A percentile compares a stretch with the other conserved stretches of the same genome.
Conservation (phyloP, 2,797 vertebrate species). For the Falco berigora region DNA sequence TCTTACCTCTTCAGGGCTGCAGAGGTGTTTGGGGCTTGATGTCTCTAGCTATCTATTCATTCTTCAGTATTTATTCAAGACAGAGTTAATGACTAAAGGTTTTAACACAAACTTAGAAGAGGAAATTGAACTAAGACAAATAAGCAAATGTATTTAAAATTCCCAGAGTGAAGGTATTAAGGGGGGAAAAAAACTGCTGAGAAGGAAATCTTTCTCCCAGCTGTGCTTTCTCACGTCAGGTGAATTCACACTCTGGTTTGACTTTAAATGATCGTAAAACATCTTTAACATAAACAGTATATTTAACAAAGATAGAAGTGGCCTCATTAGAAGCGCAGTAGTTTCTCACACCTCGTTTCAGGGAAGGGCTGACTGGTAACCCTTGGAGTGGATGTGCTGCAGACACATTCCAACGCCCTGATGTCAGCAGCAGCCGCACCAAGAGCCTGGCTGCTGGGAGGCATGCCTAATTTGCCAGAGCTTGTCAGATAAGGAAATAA, state of each 20-base stretch:
- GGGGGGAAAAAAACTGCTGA: neutral
- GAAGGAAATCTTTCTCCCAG: constrained; percentile 6
- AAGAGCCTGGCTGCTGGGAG: neutral
- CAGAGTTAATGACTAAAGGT: neutral
- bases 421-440: neutral
- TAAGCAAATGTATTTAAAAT: neutral
- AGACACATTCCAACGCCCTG: constrained; percentile 43
- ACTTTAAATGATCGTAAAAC: constrained; percentile 1
- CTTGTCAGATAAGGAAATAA: constrained; percentile 4
- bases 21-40: neutral
- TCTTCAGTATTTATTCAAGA: neutral
- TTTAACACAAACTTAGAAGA: neutral
- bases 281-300: constrained; percentile 37
- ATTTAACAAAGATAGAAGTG: constrained; percentile 30
- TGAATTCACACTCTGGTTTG: constrained; percentile 23
- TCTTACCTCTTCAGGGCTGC: neutral
- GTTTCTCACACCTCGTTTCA: constrained; percentile 45
- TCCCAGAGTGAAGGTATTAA: neutral
- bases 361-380: neutral
- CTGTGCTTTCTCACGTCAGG: constrained; percentile 38
- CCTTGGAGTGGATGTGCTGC: neutral
- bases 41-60: neutral
- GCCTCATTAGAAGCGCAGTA: constrained; percentile 9
- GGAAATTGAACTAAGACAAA: neutral
- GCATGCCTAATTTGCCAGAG: neutral